These are phyloP conservation scores for Eospalax fontanierii DNA, from an alignment of 2,797 vertebrate genomes.

Conservation along the genomic window DNA sequence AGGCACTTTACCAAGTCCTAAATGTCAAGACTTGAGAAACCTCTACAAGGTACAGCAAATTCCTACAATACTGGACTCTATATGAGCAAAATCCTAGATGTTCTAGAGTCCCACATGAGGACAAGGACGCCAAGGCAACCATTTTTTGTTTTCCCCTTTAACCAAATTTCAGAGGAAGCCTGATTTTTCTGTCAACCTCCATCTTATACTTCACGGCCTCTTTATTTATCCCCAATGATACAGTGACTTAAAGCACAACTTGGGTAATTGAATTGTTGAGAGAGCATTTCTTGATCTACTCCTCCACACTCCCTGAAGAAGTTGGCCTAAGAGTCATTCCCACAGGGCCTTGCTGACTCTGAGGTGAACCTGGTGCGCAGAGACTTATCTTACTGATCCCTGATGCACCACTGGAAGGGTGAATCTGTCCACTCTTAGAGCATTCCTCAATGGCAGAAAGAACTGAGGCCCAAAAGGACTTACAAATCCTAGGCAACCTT, in stretches of 20 bases:
- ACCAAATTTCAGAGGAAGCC: conserved; percentile 25
- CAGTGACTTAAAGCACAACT: conserved; percentile 55
- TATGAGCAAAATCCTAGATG: background rate
- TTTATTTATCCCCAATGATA: conserved; percentile 21
- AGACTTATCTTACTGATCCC: background rate
- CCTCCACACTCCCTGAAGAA: background rate
- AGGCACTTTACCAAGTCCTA: conserved; percentile 50
- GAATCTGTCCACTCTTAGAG: background rate
- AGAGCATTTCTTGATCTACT: conserved; percentile 5
- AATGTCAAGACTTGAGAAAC: background rate
- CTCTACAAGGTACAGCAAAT: background rate
- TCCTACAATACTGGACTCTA: background rate
- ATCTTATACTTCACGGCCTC: conserved; percentile 24
- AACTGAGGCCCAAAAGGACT: background rate
- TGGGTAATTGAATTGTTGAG: background rate
- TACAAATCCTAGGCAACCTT: conserved; percentile 44
- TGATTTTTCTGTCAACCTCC: conserved; percentile 7
- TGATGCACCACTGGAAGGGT: background rate
- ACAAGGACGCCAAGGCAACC: background rate
- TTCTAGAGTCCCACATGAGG: background rate
- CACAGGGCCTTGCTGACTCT: background rate
- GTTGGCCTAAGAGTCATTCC: background rate
- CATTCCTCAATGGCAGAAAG: conserved; percentile 3
- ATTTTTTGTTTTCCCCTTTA: conserved; percentile 20
- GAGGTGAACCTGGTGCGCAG: background rate